Evolutionary conservation across 2,113 vertebrate species (phyloP).

Genomic region (Xiphophorus hellerii): DNA sequence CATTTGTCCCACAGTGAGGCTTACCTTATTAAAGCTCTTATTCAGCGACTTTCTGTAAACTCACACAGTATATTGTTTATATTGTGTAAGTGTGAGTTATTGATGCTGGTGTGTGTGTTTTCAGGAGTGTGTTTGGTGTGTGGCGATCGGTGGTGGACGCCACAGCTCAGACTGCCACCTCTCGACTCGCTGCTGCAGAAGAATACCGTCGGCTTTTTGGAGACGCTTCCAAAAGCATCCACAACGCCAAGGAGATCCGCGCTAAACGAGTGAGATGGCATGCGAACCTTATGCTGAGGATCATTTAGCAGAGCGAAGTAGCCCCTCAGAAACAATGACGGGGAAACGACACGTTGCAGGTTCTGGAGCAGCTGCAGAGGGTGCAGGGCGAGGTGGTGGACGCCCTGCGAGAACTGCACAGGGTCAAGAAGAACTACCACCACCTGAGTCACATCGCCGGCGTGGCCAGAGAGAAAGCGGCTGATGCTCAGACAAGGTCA

Average conservation of each 20-base stretch:
- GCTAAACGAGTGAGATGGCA: conserved; percentile 82
- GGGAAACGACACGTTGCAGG: conserved; percentile 47
- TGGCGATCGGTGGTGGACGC: conserved; percentile 88
- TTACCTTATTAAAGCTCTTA: too few relatives aligned
- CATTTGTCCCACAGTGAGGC: too few relatives aligned
- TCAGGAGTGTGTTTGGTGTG: conserved; percentile 81
- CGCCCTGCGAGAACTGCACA: conserved; percentile 85
- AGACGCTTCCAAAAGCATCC: conserved; percentile 75
- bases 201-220: conserved; percentile 79
- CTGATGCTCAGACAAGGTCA: conserved; percentile 87
- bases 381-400: conserved; percentile 86
- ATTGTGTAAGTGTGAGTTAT: too few relatives aligned
- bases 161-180: conserved; percentile 75
- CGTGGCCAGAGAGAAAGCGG: conserved; percentile 85
- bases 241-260: conserved; percentile 83
- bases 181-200: conserved; percentile 79
- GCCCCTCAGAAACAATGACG: not conserved
- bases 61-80: too few relatives aligned
- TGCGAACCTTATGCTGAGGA: not conserved
- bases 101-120: conserved; percentile 1
- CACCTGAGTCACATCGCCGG: conserved; percentile 83
- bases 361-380: conserved; percentile 84
- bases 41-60: too few relatives aligned
- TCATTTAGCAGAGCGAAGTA: too few relatives aligned
- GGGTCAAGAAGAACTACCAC: conserved; percentile 85